Evolutionary conservation across 92 coral and sea anemone genomes (phyloP).

Genomic region (Chrysogorgia sp.): DNA sequence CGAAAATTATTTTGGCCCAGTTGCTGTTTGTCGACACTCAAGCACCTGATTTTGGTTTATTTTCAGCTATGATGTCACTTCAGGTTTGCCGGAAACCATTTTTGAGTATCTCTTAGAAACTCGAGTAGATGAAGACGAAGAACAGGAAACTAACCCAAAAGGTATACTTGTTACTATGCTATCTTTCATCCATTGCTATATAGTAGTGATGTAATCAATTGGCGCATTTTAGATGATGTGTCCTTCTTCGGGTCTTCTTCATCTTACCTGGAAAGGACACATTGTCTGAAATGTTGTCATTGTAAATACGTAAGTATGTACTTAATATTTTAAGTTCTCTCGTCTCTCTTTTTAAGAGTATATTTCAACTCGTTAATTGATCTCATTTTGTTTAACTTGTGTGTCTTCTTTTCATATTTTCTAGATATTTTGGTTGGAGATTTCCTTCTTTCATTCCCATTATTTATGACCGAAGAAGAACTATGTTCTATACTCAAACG

Average conservation of each 20-base stretch:
- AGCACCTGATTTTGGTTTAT: background rate
- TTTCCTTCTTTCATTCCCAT: slow-evolving; percentile 77
- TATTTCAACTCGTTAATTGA: no score
- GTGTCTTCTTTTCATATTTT: background rate
- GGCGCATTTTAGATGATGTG: background rate
- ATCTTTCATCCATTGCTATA: no score
- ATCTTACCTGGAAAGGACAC: background rate
- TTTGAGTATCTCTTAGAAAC: slow-evolving; percentile 84
- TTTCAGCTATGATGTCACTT: slow-evolving; percentile 81
- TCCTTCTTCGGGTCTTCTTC: background rate
- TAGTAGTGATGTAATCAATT: no score
- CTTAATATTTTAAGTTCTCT: no score
- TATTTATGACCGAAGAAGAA: slow-evolving; percentile 80
- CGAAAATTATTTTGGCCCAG: background rate
- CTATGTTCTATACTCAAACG: slow-evolving; percentile 74
- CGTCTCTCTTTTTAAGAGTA: no score
- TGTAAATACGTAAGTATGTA: no score
- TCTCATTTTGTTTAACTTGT: no score
- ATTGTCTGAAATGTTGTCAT: no score
- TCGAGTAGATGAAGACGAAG: slow-evolving; percentile 66
- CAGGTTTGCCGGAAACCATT: slow-evolving; percentile 85
- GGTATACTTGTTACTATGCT: no score
- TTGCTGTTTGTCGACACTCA: background rate
- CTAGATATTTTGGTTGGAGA: slow-evolving; percentile 77
- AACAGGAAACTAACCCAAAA: slow-evolving; percentile 52